phyloP scores from a whole-genome alignment of 2,113 vertebrate genomes.

The Dissostichus mawsoni region DNA sequence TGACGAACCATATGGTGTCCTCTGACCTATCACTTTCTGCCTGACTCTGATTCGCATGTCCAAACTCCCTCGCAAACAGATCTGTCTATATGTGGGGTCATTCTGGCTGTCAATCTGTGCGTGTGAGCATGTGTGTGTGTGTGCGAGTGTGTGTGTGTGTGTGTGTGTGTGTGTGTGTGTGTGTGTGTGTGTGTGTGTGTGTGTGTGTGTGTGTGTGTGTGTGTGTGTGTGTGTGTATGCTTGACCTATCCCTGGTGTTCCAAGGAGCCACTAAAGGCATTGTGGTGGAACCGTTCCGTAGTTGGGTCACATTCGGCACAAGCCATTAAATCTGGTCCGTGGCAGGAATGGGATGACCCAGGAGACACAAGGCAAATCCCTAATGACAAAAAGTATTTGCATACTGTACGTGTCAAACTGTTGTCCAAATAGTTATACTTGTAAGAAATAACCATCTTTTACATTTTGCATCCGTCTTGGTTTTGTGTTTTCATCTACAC shows the following conservation, averaged over 20 bases:
- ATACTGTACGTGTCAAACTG: background rate
- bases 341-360: conserved; percentile 31
- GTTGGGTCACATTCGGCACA: conserved; percentile 79
- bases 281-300: conserved; percentile 71
- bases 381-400: background rate
- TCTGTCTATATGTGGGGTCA: conserved; percentile 43
- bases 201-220: background rate
- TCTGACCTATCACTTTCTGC: conserved; percentile 56
- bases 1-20: conserved; percentile 30
- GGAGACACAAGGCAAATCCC: conserved; percentile 1
- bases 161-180: conserved; percentile 17
- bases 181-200: background rate
- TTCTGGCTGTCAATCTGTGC: conserved; percentile 12
- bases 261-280: conserved; percentile 73
- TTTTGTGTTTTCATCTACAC: background rate
- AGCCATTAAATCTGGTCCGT: conserved; percentile 80
- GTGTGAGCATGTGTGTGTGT: background rate
- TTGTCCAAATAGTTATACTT: background rate
- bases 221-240: background rate
- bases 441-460: background rate
- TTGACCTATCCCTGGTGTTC: conserved; percentile 59
- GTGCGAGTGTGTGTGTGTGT: too few relatives aligned
- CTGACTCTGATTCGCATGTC: conserved; percentile 38
- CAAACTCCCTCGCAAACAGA: conserved; percentile 21
- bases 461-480: background rate